Evolutionary conservation across 2,888 invertebrate genomes (phyloP).

Genomic region (Ischnus inquisitorius): DNA sequence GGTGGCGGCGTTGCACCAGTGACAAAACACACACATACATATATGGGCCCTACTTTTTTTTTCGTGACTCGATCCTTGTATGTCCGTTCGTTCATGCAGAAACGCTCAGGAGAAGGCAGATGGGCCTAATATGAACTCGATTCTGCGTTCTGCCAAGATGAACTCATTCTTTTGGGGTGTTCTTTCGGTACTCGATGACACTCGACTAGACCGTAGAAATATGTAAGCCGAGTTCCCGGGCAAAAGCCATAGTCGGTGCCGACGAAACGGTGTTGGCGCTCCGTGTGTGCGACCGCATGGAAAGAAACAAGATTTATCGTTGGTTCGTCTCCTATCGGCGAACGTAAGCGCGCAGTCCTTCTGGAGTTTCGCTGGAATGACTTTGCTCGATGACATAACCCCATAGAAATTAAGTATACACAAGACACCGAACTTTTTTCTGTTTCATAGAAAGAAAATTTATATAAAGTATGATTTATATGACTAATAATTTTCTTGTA

Average conservation of each 20-base stretch:
- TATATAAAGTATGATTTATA: too few relatives aligned
- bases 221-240: neutral
- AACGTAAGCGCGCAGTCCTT: neutral
- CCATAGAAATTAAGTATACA: too few relatives aligned
- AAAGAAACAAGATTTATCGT: conserved; percentile 81
- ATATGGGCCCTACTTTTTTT: conserved; percentile 26
- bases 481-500: too few relatives aligned
- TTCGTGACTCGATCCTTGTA: conserved; percentile 70
- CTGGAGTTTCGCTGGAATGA: conserved; percentile 2
- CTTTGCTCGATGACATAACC: neutral
- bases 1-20: conserved; percentile 60
- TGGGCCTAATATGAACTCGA: conserved; percentile 84
- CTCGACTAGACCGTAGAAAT: conserved; percentile 8
- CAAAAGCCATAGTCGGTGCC: conserved; percentile 67
- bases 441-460: too few relatives aligned
- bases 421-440: too few relatives aligned
- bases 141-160: conserved; percentile 77
- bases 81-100: conserved; percentile 80
- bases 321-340: conserved; percentile 57
- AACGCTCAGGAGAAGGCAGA: conserved; percentile 82
- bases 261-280: neutral
- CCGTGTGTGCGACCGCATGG: conserved; percentile 73
- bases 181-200: conserved; percentile 49
- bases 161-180: conserved; percentile 82
- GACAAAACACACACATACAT: conserved; percentile 63